phyloP scores from a whole-genome alignment of 2,113 vertebrate genomes.

The Thamnaconus septentrionalis region DNA sequence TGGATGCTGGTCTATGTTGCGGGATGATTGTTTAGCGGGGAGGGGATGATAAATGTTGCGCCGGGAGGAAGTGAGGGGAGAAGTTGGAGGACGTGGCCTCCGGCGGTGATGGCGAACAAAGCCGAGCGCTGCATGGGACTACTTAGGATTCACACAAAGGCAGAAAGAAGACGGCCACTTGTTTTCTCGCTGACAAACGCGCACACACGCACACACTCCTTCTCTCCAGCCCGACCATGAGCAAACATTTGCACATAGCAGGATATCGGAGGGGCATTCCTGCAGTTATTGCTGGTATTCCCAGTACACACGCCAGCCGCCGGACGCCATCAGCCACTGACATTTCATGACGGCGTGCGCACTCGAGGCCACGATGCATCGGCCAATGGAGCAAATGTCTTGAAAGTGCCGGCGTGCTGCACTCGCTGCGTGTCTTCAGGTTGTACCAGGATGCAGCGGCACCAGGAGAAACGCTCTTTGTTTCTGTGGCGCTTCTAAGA shows the following conservation, averaged over 20 bases:
- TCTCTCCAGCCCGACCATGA: conserved; percentile 28
- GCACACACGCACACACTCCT: conserved; percentile 13
- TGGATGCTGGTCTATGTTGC: conserved; percentile 69
- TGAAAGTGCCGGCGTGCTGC: neutral
- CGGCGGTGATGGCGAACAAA: conserved; percentile 65
- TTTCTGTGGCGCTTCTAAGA: conserved; percentile 37
- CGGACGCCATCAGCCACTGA: conserved; percentile 4
- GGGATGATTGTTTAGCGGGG: conserved; percentile 72
- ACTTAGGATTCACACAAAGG: conserved; percentile 71
- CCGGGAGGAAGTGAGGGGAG: conserved; percentile 70
- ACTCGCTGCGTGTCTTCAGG: conserved; percentile 21
- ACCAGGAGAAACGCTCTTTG: conserved; percentile 57
- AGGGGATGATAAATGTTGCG: conserved; percentile 76
- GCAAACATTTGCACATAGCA: conserved; percentile 59
- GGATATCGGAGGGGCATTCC: conserved; percentile 54
- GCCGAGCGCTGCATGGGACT: conserved; percentile 45
- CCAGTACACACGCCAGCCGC: conserved; percentile 25
- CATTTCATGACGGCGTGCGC: neutral
- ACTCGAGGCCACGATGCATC: neutral
- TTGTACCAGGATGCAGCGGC: conserved; percentile 42
- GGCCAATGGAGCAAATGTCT: no score
- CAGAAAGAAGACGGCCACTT: conserved; percentile 46
- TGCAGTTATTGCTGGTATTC: conserved; percentile 31
- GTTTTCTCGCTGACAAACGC: conserved; percentile 35
- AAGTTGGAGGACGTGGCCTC: conserved; percentile 64